Conservation (phyloP, 2,797 vertebrate genomes). For the Fringilla coelebs region DNA sequence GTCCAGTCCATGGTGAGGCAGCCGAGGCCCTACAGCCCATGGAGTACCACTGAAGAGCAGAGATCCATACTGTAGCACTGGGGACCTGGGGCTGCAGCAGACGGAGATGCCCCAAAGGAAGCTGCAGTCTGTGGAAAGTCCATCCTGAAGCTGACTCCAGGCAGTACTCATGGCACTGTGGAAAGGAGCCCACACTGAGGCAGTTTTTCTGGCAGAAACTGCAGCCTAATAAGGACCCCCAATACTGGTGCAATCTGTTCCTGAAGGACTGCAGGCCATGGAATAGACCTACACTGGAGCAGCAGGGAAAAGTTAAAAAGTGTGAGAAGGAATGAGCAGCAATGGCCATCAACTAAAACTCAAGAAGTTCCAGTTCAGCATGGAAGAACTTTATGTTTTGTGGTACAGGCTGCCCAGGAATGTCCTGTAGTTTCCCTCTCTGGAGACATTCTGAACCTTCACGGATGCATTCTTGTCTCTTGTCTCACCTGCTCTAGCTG, state of each 20-base stretch:
- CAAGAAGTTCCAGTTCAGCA: neutral
- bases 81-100: neutral
- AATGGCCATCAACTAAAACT: neutral
- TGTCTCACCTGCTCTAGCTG: neutral
- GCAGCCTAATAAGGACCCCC: neutral
- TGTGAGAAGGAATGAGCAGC: neutral
- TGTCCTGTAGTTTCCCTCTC: neutral
- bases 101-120: neutral
- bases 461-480: neutral
- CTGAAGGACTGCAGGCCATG: neutral
- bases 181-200: fast-evolving
- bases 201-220: neutral
- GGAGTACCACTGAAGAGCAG: neutral
- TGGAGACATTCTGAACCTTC: neutral
- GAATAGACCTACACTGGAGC: neutral
- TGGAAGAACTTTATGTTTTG: neutral
- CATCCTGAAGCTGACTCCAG: neutral
- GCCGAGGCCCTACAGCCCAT: fast-evolving
- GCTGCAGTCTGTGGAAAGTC: neutral
- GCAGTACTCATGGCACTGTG: too few relatives aligned
- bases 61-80: fast-evolving
- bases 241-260: neutral
- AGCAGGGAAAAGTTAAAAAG: neutral
- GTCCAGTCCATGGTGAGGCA: neutral
- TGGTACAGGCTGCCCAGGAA: neutral